Evolutionary conservation across 2,888 invertebrate genomes (phyloP), one percentile per base, ranked within the genome.

Genomic region (Ptilodon capucinus): DNA sequence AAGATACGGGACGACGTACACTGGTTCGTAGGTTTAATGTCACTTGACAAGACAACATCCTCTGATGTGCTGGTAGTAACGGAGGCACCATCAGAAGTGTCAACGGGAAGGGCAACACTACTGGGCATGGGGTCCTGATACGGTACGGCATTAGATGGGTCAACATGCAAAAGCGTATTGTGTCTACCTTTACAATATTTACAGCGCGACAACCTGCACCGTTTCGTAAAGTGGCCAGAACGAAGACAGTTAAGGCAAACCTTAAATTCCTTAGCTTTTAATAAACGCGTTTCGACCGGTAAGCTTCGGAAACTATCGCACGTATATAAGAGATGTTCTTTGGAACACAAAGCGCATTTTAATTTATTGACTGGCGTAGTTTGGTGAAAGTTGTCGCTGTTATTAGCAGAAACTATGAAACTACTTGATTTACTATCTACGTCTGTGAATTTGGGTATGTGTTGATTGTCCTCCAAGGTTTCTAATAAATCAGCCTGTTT

Each of bases 161-260:
- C 39, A 16, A 30, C 34, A 40, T 61, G 61, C 34, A 61, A 52
- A 8, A 61, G 49, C 0, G 60, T 57, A 30, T 51, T 60, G 28
- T 61, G 60, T 25, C 44, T 57, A 8, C 9, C 16, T 44, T 57
- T 48, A 21, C 62, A 65, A 44, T 60, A 62, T 25, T 44, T 57
- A 38, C 62, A 65, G 28, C 40, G 54, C 0, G 54, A 38, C 0
- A 62, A 40, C 14, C 23, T 49, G 13, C 60, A 62, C 6, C 39
- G 36, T 6, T 40, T 54, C 1, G 34, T 40, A 18, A 11, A 4
- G 30, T 51, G 47, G 13, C 47, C 43, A 8, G 32, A 16, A 14
- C 42, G 41, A 35, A 51, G 23, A 5, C 62, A 59, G 23, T 61
- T 61, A 3, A 57, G 16, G 42, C 57, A 61, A 28, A 42, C 46